phyloP scores from a whole-genome alignment of 64 coral and sea anemone species.

The Hydrozoanthus tunicans region DNA sequence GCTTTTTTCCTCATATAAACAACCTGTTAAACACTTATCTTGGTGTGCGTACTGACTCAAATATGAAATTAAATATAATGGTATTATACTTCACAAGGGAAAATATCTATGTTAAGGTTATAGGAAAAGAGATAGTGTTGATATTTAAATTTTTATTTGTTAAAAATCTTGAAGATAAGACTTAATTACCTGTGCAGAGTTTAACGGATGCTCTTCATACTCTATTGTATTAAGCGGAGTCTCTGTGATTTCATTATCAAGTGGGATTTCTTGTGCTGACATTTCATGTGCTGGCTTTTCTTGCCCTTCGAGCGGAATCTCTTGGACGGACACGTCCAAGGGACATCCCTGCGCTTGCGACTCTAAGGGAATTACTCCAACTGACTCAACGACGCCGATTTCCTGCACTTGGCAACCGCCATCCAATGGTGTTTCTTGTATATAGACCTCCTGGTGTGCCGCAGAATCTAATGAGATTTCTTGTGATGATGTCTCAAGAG shows the following conservation, averaged over 20 bases:
- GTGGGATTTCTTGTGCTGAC: slow-evolving; percentile 22
- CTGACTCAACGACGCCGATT: slow-evolving; percentile 21
- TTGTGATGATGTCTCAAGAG: slow-evolving; percentile 37
- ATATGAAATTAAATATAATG: too few relatives aligned
- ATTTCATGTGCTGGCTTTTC: neutral
- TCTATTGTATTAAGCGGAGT: neutral
- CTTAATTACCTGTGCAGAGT: slow-evolving; percentile 23
- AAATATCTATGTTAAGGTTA: too few relatives aligned
- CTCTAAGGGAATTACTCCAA: slow-evolving; percentile 8
- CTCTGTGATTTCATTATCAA: neutral
- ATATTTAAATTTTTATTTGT: neutral
- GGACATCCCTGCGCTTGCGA: slow-evolving; percentile 24
- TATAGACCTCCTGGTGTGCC: neutral
- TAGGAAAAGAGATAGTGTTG: too few relatives aligned
- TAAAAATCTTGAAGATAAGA: neutral
- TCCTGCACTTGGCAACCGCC: slow-evolving; percentile 31
- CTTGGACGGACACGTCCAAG: neutral
- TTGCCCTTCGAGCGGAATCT: slow-evolving; percentile 18
- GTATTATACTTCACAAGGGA: too few relatives aligned
- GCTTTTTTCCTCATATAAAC: slow-evolving; percentile 9
- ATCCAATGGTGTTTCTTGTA: slow-evolving; percentile 31
- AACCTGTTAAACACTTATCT: neutral
- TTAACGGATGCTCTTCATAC: neutral
- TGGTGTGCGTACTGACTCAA: too few relatives aligned
- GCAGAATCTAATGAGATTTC: slow-evolving; percentile 34